Evolutionary conservation across 2,113 vertebrate species (phyloP), one percentile per base, ranked within the genome.

Genomic region (Lanius collurio): DNA sequence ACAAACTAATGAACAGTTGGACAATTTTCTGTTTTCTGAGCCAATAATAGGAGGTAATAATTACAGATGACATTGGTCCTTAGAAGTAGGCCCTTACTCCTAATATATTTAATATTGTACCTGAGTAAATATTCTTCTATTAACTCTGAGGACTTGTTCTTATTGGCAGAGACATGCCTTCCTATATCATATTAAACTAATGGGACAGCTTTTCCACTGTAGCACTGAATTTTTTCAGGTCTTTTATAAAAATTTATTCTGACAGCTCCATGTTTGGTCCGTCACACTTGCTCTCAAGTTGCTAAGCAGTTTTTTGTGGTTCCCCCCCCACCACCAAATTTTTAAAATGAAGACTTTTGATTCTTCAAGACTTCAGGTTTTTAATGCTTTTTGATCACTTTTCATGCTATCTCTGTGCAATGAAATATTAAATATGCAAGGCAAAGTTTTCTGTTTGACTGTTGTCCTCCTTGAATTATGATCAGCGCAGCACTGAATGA

Each of bases 241-340:
- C 39, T 93, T 87, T 69, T 79, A 73, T 18, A 35, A 89, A 87
- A 69, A 95, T 84, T 91, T 85, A 39, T 94, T 91, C 81, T 94
- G 91, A 71, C 70, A 95, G 57, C 20, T 76, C 49, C 67, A 44
- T 57, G 59, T 91, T 95, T 76, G 62, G 53, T 82, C 89, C 81
- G 31, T 94, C 87, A 75, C 64, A 79, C 83, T 92, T 76, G 16
- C n/a, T 89, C 87, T 87, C 20, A 1, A 62, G 47, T 57, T 87
- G 67, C 62, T 87, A 87, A 79, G 70, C 15, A 85, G 14, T 39
- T 76, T 60, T 79, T 76, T 70, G 30, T 37, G 50, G 83, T 91
- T 57, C 33, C 21, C 82, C 15, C 17, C 20, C 16, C 12, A n/a
- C n/a, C n/a, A n/a, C n/a, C n/a, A n/a, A n/a, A 22, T 10, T 73